Evolutionary conservation across 2,888 invertebrate genomes (phyloP), one percentile per base, ranked within the genome.

Genomic region (Entomobrya proxima): DNA sequence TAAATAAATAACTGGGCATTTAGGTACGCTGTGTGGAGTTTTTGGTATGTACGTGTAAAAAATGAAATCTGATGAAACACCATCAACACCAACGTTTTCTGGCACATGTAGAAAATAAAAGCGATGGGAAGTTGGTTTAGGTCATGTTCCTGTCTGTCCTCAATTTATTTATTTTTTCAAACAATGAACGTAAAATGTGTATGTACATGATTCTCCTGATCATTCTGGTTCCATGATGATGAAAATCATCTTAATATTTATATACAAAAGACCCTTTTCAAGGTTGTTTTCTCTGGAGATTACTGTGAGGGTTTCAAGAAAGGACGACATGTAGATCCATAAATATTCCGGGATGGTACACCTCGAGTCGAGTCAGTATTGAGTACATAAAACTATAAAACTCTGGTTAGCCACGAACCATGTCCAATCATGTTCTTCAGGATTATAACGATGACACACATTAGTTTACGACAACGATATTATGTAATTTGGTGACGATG

Each of bases 391-490:
- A n/a, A 1, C 2, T 58, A 32, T 47, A 58, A 58, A 58, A 32
- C 32, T 32, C 30, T 58, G 58, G 27, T 58, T 40, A 58, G n/a
- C 76, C 76, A 76, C 58, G 52, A 58, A 24, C 64, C 77, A 77
- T 77, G 77, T 77, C 77, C 27, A 78, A 78, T 64, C 30, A 67
- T 78, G 78, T 64, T 64, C 47, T 37, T 37, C 15, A 9, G 7
- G 7, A 27, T 13, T 58, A 58, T 21, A 24, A 21, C 52, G 18
- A 5, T 58, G 58, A 58, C 58, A 58, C 30, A 32, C 13, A 2
- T 58, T 27, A 7, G 15, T 13, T 50, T 18, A 18, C 11, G 21
- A 50, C 18, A 50, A 13, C 21, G 32, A 58, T 58, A 32, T 32
- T 50, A 50, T n/a, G 21, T 50, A 6, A 50, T 50, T 50, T 58